phyloP scores from a whole-genome alignment of 2,888 invertebrate genomes.

The Drosophila helvetica region DNA sequence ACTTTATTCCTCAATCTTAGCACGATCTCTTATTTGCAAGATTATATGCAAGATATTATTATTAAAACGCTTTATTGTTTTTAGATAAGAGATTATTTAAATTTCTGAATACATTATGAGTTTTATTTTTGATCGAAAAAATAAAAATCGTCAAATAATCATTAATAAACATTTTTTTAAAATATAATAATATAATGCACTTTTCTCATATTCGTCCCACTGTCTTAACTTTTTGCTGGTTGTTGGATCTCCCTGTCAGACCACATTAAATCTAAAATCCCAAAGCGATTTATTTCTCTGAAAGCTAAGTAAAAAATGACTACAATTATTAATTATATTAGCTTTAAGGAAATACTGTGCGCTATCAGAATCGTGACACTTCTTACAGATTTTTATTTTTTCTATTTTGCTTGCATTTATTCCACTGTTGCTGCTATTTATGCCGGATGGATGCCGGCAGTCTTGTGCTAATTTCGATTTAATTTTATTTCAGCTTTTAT shows the following conservation, averaged over 20 bases:
- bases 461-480: conserved; percentile 65
- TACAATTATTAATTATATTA: not conserved
- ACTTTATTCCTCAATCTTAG: not conserved
- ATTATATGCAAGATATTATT: too few species aligned
- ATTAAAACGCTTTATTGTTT: too few species aligned
- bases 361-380: not conserved
- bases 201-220: not conserved
- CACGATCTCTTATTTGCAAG: too few species aligned
- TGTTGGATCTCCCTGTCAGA: not conserved
- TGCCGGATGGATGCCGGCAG: conserved; percentile 19
- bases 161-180: too few species aligned
- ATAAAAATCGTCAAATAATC: too few species aligned
- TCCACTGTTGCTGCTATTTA: conserved; percentile 8
- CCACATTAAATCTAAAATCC: not conserved
- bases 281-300: not conserved
- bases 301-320: not conserved
- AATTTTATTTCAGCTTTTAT: conserved; percentile 65
- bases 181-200: too few species aligned
- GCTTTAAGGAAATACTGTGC: not conserved
- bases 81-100: too few species aligned
- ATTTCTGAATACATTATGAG: too few species aligned
- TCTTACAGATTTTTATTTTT: not conserved
- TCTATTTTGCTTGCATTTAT: not conserved
- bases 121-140: too few species aligned
- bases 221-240: not conserved